Conservation (phyloP, 2,797 vertebrate species). For the Schizopygopsis malacanthus region DNA sequence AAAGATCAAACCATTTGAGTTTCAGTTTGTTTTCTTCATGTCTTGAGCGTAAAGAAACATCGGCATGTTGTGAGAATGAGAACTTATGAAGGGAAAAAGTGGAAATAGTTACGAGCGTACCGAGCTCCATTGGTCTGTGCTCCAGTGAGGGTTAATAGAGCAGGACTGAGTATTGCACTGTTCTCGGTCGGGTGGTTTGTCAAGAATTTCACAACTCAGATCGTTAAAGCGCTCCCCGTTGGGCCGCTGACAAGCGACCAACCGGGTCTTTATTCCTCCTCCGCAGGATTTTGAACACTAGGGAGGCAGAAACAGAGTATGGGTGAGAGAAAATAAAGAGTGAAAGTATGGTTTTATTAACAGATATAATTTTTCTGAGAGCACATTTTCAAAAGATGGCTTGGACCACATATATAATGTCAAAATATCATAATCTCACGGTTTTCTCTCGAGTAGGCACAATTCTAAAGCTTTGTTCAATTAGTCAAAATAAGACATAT, state of each 20-base stretch:
- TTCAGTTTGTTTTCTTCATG: conserved; percentile 37
- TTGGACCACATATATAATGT: neutral
- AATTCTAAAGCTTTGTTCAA: neutral
- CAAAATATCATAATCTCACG: neutral
- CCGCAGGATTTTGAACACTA: conserved; percentile 94
- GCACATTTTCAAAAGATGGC: neutral
- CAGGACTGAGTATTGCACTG: conserved; percentile 95
- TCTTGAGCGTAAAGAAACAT: conserved; percentile 32
- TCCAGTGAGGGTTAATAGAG: conserved; percentile 89
- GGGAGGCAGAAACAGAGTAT: conserved; percentile 36
- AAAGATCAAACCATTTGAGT: conserved; percentile 29
- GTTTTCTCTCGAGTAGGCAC: neutral
- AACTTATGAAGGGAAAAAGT: conserved; percentile 56
- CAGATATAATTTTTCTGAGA: neutral
- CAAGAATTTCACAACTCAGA: conserved; percentile 97
- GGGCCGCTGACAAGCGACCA: conserved; percentile 94
- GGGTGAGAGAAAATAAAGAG: conserved; percentile 31
- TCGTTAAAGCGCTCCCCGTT: conserved; percentile 93
- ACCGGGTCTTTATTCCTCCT: conserved; percentile 89
- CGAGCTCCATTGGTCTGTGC: conserved; percentile 95
- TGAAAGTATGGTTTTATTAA: conserved; percentile 7
- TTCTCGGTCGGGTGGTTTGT: conserved; percentile 96
- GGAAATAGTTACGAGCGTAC: conserved; percentile 90
- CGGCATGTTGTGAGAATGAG: conserved; percentile 35
- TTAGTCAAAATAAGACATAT: neutral